Base-by-base conservation (phyloP, 2,888 invertebrate species). In the Thymelicus lineola region DNA sequence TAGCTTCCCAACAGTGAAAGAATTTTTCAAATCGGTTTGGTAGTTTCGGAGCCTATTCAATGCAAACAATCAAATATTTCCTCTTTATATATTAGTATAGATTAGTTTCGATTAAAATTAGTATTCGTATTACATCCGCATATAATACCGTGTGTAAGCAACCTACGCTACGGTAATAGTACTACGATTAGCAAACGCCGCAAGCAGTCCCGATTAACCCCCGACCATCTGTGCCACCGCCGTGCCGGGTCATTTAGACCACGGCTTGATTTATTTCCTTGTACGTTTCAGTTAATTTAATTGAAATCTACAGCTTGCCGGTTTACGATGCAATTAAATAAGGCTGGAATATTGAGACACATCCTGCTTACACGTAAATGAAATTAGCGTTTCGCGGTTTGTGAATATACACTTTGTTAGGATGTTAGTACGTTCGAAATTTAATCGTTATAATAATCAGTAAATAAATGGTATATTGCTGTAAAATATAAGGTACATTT, bases 111-210 rank as follows among this genome's bases (percentile, higher is more conserved):
- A 28, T 28, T 28, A 3, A 28, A 28, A 28, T 28, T 28, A 28
- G 28, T 28, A 42, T 42, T 42, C 1, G 42, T 38, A 42, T 42
- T 42, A 0, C 42, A 9, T 42, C 42, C 12, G 12, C 4, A 12
- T 12, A 20, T 36, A 53, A 42, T 58, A 10, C 55, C 42, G 61
- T 61, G 9, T 60, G 12, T 12, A 20, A 28, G 20, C 6, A 42
- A 42, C n/a, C 45, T 10, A 53, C 45, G 75, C 77, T 83, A 82
- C 70, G 72, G 77, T 82, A 82, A 81, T 80, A 76, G 78, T 72
- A 71, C 74, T 74, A 77, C 79, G 79, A 83, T 83, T 82, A 82
- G 78, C 75, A 76, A 77, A 72, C 75, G 73, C 81, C 82, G 78
- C 75, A 76, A 77, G 73, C 75, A 73, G 62, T 58, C 55, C 75